These are phyloP conservation scores for Leucania comma DNA, from an alignment of 2,888 invertebrate species.

Conservation along the genomic window DNA sequence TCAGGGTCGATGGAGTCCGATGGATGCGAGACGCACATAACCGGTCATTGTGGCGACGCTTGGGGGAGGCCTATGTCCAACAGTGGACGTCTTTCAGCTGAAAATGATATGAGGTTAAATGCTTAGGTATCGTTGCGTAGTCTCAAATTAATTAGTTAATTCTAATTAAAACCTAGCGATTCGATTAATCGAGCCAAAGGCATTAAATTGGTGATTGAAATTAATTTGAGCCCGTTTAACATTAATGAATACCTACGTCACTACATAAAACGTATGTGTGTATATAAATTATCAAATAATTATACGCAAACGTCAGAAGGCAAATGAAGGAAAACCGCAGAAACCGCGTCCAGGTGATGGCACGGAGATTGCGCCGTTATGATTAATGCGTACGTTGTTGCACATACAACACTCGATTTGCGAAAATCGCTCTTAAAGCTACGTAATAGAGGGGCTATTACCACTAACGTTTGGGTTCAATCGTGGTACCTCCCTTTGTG, in stretches of 20 bases:
- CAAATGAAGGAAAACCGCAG: constrained; percentile 49
- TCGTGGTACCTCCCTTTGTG: constrained; percentile 29
- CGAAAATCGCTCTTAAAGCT: neutral
- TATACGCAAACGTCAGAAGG: constrained; percentile 7
- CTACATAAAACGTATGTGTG: neutral
- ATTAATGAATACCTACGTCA: constrained; percentile 7
- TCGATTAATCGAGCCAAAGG: neutral
- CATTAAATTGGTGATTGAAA: neutral
- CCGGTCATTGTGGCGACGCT: too few relatives aligned
- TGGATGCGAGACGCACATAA: too few relatives aligned
- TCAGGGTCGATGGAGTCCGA: too few relatives aligned
- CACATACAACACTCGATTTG: neutral
- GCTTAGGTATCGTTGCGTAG: too few relatives aligned
- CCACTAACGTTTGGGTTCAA: neutral
- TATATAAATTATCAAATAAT: neutral
- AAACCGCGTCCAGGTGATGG: constrained; percentile 29
- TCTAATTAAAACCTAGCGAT: too few relatives aligned
- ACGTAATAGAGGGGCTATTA: neutral
- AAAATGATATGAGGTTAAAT: too few relatives aligned
- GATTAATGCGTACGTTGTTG: constrained; percentile 33
- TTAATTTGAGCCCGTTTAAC: neutral
- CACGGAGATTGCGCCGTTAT: constrained; percentile 49
- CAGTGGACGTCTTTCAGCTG: too few relatives aligned
- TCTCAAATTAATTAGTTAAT: too few relatives aligned
- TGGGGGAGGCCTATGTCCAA: too few relatives aligned